Evolutionary conservation across 2,113 vertebrate species (phyloP), one percentile per base, ranked within the genome.

Genomic region (Gopherus evgoodei): DNA sequence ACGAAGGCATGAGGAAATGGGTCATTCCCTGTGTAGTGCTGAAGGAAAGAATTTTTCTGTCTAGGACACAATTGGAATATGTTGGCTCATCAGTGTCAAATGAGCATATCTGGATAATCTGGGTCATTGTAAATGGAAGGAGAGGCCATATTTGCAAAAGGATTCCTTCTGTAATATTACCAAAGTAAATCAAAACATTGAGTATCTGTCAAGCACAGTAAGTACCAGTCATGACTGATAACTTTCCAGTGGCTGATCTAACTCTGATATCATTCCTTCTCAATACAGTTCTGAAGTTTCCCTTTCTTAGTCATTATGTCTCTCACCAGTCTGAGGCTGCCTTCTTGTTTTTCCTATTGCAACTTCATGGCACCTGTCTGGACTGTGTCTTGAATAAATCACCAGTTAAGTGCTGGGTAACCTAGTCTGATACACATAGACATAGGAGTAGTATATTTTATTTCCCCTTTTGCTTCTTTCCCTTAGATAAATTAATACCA

Each of bases 381-480:
- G n/a, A 54, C 47, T 47, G 24, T 93, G 38, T 13, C 21, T 47
- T 96, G 76, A 84, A 50, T 92, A 94, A 96, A 85, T 91, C 69
- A 87, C 47, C 87, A 11, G 29, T 31, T 80, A 85, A 86, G 21
- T 56, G 31, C 19, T 53, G 27, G 38, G 65, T 83, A 79, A n/a
- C 42, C 78, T 38, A 83, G 22, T 87, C 78, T 93, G 75, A 88
- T 6, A 96, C 95, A 96, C 72, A 90, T 27, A 88, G 11, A 76
- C 86, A 93, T 11, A 93, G 9, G 87, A 89, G 42, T 87, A 2
- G 8, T 62, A 72, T 53, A 54, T 89, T 94, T 90, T 85, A 31
- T 84, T 93, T 87, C 16, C 56, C 11, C 9, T 91, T 86, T 92
- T 89, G 1, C 49, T 85, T 89, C 75, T 22, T 14, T 85, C 8